A percentile compares a stretch with the other conserved stretches of the same genome.
Evolutionary conservation across 1,140 invertebrate species (phyloP).

Genomic region (Zaprionus ghesquierei): DNA sequence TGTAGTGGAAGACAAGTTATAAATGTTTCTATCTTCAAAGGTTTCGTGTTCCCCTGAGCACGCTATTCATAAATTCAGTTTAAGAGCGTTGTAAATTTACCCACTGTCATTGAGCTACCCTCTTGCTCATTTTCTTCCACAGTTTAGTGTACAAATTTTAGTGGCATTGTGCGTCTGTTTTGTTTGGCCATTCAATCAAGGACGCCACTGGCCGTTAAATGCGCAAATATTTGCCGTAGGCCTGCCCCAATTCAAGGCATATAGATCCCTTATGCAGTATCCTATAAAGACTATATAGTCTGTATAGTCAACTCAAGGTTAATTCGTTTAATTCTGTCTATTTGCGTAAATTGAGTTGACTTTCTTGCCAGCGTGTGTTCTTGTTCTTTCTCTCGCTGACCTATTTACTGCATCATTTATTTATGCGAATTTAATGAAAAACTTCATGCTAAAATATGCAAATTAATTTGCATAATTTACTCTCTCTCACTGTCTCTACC

Average conservation of each 20-base stretch:
- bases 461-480: slow-evolving; percentile 61
- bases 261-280: neutral
- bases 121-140: too few relatives aligned
- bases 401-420: slow-evolving; percentile 56
- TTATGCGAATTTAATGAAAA: slow-evolving; percentile 54
- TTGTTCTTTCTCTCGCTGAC: slow-evolving; percentile 41
- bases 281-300: neutral
- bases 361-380: slow-evolving; percentile 2
- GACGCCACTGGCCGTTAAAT: slow-evolving; percentile 56
- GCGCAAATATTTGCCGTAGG: slow-evolving; percentile 61
- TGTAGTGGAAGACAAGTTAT: neutral
- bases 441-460: slow-evolving; percentile 38
- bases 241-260: slow-evolving; percentile 23
- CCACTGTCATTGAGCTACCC: neutral
- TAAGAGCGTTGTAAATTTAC: neutral
- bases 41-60: too few relatives aligned
- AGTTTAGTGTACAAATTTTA: slow-evolving; percentile 48
- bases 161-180: slow-evolving; percentile 22
- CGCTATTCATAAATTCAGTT: neutral
- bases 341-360: slow-evolving; percentile 40
- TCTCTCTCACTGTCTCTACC: neutral
- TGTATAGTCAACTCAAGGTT: slow-evolving; percentile 38
- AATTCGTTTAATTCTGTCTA: slow-evolving; percentile 16
- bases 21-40: neutral
- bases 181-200: slow-evolving; percentile 71